phyloP scores from a whole-genome alignment of 2,797 vertebrate species.

The Falco naumanni region DNA sequence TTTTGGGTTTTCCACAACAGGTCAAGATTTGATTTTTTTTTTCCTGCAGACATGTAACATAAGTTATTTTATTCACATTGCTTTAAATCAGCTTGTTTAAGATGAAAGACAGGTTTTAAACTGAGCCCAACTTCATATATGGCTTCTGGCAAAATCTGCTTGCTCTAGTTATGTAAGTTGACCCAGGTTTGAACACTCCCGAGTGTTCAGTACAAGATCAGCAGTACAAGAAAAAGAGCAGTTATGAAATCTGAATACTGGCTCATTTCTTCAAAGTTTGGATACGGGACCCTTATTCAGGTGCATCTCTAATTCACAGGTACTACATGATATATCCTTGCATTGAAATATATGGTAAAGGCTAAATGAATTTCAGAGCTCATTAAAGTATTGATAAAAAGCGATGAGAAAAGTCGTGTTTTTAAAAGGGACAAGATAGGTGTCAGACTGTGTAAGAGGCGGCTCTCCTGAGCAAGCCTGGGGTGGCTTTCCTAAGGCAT shows the following conservation, averaged over 20 bases:
- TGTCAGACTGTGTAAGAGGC: neutral
- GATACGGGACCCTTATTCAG: neutral
- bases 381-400: neutral
- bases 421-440: neutral
- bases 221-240: neutral
- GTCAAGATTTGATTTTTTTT: neutral
- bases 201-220: neutral
- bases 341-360: neutral
- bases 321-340: neutral
- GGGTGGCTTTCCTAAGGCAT: conserved; percentile 2
- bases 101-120: neutral
- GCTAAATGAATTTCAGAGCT: neutral
- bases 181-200: neutral
- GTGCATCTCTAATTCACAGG: neutral
- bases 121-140: neutral
- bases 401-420: neutral
- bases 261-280: neutral
- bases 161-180: neutral
- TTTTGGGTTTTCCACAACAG: neutral
- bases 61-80: neutral
- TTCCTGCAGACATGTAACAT: neutral
- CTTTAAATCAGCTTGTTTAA: neutral
- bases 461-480: neutral
- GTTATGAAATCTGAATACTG: neutral
- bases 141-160: neutral